Conservation (phyloP, 1,140 invertebrate genomes). For the Hycleus cichorii region DNA sequence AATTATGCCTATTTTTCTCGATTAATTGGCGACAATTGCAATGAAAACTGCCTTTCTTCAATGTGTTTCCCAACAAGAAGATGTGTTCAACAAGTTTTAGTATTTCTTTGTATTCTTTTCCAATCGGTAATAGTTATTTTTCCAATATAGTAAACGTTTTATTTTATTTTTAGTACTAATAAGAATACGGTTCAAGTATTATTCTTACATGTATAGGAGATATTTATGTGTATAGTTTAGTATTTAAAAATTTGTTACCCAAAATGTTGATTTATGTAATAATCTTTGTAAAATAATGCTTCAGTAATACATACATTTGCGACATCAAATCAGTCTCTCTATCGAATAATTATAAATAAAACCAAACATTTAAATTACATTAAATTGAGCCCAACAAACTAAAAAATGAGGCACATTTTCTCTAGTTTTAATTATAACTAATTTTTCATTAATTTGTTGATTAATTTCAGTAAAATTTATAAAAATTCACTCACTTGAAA, state of each 20-base stretch:
- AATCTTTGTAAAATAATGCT: slow-evolving; percentile 6
- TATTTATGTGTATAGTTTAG: slow-evolving; percentile 23
- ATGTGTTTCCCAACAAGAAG: neutral
- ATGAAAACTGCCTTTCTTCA: neutral
- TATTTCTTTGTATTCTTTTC: neutral
- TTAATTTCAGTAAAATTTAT: no score
- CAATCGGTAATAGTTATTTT: no score
- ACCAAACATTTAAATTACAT: no score
- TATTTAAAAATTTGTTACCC: slow-evolving; percentile 23
- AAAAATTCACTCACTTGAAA: no score
- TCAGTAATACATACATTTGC: neutral
- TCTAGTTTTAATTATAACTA: no score
- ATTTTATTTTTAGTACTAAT: neutral
- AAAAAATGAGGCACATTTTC: no score
- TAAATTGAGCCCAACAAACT: no score
- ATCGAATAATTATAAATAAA: no score
- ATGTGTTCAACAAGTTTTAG: neutral
- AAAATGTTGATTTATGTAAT: slow-evolving; percentile 18
- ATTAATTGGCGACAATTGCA: slow-evolving; percentile 5
- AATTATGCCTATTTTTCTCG: slow-evolving; percentile 6
- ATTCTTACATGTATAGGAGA: slow-evolving; percentile 9
- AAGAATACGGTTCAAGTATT: slow-evolving; percentile 2
- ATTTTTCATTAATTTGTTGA: no score
- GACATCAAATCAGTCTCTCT: no score
- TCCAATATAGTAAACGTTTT: no score